Evolutionary conservation across 2,113 vertebrate genomes (phyloP).

Genomic region (Arothron firmamentum): DNA sequence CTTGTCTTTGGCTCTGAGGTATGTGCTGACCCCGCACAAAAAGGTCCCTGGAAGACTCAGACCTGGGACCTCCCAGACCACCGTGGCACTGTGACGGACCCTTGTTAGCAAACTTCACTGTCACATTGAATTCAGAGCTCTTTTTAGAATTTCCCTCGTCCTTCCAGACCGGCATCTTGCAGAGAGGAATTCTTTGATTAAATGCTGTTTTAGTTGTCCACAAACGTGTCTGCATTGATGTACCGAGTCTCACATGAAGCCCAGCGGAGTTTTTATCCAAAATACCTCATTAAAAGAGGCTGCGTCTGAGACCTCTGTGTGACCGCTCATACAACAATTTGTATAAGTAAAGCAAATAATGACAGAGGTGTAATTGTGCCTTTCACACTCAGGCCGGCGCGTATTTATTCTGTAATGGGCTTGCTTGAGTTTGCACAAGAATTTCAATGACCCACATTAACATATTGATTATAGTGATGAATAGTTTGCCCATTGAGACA

Average conservation of each 20-base stretch:
- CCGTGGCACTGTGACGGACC: too few relatives aligned
- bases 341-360: conserved; percentile 31
- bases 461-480: too few relatives aligned
- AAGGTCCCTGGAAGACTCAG: too few relatives aligned
- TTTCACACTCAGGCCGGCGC: background rate
- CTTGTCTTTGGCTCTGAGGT: too few relatives aligned
- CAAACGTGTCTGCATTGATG: conserved; percentile 12
- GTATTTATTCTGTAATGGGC: conserved; percentile 22
- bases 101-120: conserved; percentile 3
- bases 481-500: too few relatives aligned
- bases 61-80: too few relatives aligned
- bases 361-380: conserved; percentile 12
- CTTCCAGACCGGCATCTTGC: conserved; percentile 1
- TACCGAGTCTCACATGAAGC: conserved; percentile 12
- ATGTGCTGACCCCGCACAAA: too few relatives aligned
- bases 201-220: conserved; percentile 13
- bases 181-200: conserved; percentile 12
- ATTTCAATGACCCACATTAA: background rate
- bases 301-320: conserved; percentile 32
- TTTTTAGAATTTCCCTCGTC: conserved; percentile 13
- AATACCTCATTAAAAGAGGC: conserved; percentile 57
- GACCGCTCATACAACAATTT: conserved; percentile 34
- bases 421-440: conserved; percentile 45
- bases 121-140: background rate
- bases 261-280: conserved; percentile 27